Evolutionary conservation across 2,797 vertebrate species (phyloP).

Genomic region (Enteromius treurensis): DNA sequence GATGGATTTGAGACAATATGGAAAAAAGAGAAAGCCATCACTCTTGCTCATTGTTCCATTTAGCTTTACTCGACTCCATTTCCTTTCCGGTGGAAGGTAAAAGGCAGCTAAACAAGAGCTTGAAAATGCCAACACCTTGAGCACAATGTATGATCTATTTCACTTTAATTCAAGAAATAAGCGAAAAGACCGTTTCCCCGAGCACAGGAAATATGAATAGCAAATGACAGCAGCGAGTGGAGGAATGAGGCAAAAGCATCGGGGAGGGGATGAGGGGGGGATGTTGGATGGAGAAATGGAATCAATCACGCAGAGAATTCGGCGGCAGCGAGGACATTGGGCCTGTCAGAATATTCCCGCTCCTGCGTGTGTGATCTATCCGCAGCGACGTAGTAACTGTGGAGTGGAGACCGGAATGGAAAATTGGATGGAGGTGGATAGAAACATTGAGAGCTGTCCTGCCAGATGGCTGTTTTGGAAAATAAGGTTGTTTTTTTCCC

Average conservation of each 20-base stretch:
- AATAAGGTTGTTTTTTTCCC: slow-evolving; percentile 64
- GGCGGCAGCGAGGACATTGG: slow-evolving; percentile 62
- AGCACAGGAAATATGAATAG: slow-evolving; percentile 57
- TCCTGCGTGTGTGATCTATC: slow-evolving; percentile 63
- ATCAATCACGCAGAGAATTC: slow-evolving; percentile 61
- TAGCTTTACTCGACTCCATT: slow-evolving; percentile 30
- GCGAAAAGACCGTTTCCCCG: slow-evolving; percentile 33
- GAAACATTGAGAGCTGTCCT: slow-evolving; percentile 65
- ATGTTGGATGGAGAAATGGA: slow-evolving; percentile 64
- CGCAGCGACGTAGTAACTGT: slow-evolving; percentile 51
- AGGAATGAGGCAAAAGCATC: slow-evolving; percentile 50
- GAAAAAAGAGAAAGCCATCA: slow-evolving; percentile 19
- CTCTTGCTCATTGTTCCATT: slow-evolving; percentile 43
- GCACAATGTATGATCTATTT: slow-evolving; percentile 59
- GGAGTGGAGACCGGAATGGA: slow-evolving; percentile 55
- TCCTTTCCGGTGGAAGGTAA: slow-evolving; percentile 18
- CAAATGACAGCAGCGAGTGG: slow-evolving; percentile 51
- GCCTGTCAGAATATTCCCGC: slow-evolving; percentile 59
- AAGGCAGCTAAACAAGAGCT: slow-evolving; percentile 32
- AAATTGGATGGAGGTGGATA: slow-evolving; percentile 61
- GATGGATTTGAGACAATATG: slow-evolving; percentile 22
- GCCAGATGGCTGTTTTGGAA: slow-evolving; percentile 59
- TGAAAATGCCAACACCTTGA: slow-evolving; percentile 38
- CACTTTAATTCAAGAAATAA: slow-evolving; percentile 56
- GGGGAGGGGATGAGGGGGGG: slow-evolving; percentile 37